A percentile compares a stretch with the other conserved stretches of the same genome.
Conservation (phyloP, 2,113 vertebrate species). For the Jaculus jaculus region DNA sequence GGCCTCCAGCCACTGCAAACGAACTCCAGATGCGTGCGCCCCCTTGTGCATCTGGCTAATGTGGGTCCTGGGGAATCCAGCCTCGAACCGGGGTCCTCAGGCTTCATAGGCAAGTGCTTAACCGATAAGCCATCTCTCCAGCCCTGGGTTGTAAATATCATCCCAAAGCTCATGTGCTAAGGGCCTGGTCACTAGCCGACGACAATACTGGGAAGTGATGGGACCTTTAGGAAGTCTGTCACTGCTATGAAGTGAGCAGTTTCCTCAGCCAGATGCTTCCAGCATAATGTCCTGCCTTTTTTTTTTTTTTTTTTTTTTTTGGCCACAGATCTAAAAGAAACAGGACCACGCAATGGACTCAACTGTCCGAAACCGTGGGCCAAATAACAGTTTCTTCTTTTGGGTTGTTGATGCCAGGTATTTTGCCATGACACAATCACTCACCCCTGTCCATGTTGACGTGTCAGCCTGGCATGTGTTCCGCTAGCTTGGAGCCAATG, state of each 20-base stretch:
- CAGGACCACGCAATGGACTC: neutral
- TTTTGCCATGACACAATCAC: neutral
- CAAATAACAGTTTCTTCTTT: neutral
- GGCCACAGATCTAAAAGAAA: neutral
- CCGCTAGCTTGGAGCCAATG: neutral
- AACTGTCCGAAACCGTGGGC: neutral
- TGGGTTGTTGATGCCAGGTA: fast-evolving
- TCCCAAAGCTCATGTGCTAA: neutral
- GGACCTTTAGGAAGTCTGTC: neutral
- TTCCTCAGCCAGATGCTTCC: neutral
- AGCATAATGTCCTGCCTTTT: neutral
- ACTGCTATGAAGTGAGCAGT: neutral
- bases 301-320: no score
- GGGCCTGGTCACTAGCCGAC: neutral
- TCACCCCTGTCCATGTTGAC: neutral
- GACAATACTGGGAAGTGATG: neutral
- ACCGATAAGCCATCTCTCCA: no score
- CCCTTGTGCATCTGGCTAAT: no score
- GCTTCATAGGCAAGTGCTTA: no score
- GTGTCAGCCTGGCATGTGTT: neutral
- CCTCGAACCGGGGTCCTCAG: no score
- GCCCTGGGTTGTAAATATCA: neutral
- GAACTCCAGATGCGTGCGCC: no score
- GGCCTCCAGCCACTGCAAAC: no score
- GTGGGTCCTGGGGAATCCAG: no score